Evolutionary conservation across 2,797 vertebrate species (phyloP), one percentile per base, ranked within the genome.

Genomic region (Sitta carolinensis): DNA sequence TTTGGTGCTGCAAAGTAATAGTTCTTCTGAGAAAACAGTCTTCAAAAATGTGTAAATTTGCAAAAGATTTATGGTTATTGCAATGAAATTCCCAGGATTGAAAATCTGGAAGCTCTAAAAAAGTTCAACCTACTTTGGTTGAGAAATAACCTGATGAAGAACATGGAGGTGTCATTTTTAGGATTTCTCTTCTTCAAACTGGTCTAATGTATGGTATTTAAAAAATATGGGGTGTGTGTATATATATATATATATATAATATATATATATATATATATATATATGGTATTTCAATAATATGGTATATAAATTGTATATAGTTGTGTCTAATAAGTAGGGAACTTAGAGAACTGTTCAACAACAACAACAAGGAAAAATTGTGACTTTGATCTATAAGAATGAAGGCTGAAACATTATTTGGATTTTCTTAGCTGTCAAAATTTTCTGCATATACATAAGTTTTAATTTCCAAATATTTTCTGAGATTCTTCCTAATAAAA

Each of bases 31-130:
- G 38, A 34, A 66, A 72, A 68, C 34, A 99, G 98, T 80, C 97
- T 99, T 76, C 95, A 98, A 58, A 96, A 97, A 77, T 98, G 98
- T 94, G 85, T 62, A 51, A 91, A 98, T 91, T 96, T 99, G 74
- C 95, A 98, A 97, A 99, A 98, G 89, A 92, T 98, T 45, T 98
- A 97, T 96, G 98, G 98, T 51, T 99, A 98, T 95, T 98, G 98
- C 90, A 99, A 98, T 97, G 97, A 98, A 84, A 99, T 99, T 94
- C 97, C 92, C 72, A 96, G 95, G 92, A 98, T 96, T 94, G 96
- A 98, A 94, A 98, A 98, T 96, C 90, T 98, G 91, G 97, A 99
- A 75, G 75, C 75, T 76, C 97, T 98, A 86, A 91, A 84, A 25
- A 98, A 96, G 68, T 86, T 99, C 66, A 93, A 98, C 48, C 91